Evolutionary conservation across 2,888 invertebrate species (phyloP).

Genomic region (Eurois occulta): DNA sequence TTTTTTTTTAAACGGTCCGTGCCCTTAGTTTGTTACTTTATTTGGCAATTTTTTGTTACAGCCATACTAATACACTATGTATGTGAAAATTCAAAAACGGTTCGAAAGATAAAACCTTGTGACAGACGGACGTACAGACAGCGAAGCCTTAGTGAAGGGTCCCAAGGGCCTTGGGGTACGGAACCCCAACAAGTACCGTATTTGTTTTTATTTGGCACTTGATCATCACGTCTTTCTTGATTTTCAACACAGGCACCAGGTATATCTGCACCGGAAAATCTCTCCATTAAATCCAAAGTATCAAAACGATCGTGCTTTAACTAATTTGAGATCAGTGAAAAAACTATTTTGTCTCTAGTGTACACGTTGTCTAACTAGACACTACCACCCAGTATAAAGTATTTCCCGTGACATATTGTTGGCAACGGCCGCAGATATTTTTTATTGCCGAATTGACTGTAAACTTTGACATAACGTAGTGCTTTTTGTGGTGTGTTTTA

Average conservation of each 20-base stretch:
- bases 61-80: background rate
- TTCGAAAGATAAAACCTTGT: background rate
- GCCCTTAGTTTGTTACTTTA: fast-evolving
- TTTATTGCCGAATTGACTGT: slow-evolving; percentile 33
- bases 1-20: too few species aligned
- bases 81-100: background rate
- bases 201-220: too few species aligned
- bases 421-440: slow-evolving; percentile 43
- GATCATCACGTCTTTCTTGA: background rate
- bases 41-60: too few species aligned
- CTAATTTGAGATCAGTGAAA: background rate
- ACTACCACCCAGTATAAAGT: slow-evolving; percentile 34
- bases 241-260: background rate
- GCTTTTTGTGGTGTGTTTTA: slow-evolving; percentile 42
- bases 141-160: background rate
- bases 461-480: slow-evolving; percentile 40
- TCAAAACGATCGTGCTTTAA: background rate
- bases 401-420: slow-evolving; percentile 48
- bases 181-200: background rate
- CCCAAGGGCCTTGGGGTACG: background rate
- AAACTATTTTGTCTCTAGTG: background rate
- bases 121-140: background rate
- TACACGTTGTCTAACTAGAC: background rate
- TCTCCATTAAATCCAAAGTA: background rate
- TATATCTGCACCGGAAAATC: background rate